Evolutionary conservation across 2,888 invertebrate genomes (phyloP).

Genomic region (Eupithecia tripunctaria): DNA sequence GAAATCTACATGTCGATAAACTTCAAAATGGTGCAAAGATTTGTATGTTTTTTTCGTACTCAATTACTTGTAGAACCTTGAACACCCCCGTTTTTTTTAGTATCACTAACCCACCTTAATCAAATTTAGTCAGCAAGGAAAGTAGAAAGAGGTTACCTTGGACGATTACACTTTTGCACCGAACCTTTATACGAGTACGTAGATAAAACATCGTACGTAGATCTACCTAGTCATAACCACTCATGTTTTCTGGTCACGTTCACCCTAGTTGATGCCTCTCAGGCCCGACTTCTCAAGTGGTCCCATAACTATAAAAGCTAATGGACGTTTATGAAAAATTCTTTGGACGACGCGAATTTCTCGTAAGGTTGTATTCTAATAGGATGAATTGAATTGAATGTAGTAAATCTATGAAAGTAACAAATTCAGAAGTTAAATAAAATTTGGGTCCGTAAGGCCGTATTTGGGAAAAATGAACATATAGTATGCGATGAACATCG

Average conservation of each 20-base stretch:
- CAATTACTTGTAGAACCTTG: too few relatives aligned
- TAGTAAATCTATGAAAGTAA: background rate
- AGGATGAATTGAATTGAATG: conserved; percentile 12
- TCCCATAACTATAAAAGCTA: conserved; percentile 28
- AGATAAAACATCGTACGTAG: conserved; percentile 9
- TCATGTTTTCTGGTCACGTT: conserved; percentile 35
- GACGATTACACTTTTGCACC: background rate
- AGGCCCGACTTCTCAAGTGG: conserved; percentile 24
- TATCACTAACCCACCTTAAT: background rate
- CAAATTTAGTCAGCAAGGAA: background rate
- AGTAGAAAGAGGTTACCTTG: background rate
- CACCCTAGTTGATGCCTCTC: conserved; percentile 19
- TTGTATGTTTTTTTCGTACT: too few relatives aligned
- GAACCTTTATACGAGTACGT: background rate
- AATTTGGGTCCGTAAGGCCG: background rate
- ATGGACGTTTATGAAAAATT: conserved; percentile 30
- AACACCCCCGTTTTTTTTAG: too few relatives aligned
- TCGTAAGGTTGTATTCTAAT: conserved; percentile 6
- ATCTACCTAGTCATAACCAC: conserved; percentile 18
- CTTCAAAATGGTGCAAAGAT: too few relatives aligned
- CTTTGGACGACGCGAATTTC: conserved; percentile 2
- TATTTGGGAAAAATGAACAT: background rate
- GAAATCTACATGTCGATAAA: too few relatives aligned
- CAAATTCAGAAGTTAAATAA: background rate
- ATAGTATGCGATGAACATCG: conserved; percentile 2